Conservation (phyloP, 2,797 vertebrate species). For the Vipera latastei region DNA sequence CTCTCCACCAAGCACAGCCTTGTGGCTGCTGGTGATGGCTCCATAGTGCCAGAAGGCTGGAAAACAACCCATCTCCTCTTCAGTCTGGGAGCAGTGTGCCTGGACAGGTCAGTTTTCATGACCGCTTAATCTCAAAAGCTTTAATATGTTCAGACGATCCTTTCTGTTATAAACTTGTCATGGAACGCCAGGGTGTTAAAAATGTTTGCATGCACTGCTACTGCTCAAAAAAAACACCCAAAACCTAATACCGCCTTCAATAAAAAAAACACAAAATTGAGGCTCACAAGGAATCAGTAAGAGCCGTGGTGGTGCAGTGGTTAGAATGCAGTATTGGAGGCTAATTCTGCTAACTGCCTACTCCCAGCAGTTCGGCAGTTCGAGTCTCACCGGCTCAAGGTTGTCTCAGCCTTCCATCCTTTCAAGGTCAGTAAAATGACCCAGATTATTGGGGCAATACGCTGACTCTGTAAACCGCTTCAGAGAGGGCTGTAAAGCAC, state of each 20-base stretch:
- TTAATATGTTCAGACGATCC: background rate
- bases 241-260: background rate
- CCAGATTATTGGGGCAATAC: background rate
- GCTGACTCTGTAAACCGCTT: background rate
- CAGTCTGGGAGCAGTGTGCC: constrained; percentile 91
- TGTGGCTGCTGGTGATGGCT: constrained; percentile 76
- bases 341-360: background rate
- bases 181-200: background rate
- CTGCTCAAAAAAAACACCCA: too few species aligned
- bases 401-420: background rate
- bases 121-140: background rate
- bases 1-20: constrained; percentile 86
- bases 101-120: constrained; percentile 84
- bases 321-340: background rate
- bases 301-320: background rate
- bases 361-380: background rate
- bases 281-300: background rate
- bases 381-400: background rate
- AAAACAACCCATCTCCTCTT: constrained; percentile 94
- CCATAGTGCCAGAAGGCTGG: constrained; percentile 83
- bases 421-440: background rate
- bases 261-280: background rate
- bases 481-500: background rate
- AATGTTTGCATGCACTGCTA: background rate
- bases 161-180: background rate